A percentile compares a stretch with the other conserved stretches of the same genome.
phyloP scores from a whole-genome alignment of 2,888 invertebrate species.

The Amblyteles armatorius region DNA sequence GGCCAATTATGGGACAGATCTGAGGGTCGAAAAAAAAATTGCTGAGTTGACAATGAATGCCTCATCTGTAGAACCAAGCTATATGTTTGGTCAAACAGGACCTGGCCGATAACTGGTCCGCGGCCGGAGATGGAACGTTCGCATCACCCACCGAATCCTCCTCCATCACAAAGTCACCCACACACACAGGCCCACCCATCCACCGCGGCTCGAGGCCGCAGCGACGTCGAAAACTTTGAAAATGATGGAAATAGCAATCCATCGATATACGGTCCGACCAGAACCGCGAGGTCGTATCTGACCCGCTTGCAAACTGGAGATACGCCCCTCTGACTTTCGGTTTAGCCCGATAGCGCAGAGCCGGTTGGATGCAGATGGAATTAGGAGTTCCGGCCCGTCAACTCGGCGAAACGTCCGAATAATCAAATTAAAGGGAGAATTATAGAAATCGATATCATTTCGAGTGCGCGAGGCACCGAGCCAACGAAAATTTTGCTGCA shows the following conservation, averaged over 20 bases:
- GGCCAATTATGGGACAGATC: no score
- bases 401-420: constrained; percentile 26
- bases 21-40: no score
- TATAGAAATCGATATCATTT: constrained; percentile 23
- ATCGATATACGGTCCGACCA: constrained; percentile 16
- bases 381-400: constrained; percentile 25
- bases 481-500: constrained; percentile 15
- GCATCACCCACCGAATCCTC: constrained; percentile 32
- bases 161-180: constrained; percentile 42
- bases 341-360: background rate
- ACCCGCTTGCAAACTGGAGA: background rate
- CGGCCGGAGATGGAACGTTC: background rate
- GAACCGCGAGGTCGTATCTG: background rate
- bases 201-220: background rate
- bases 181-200: background rate
- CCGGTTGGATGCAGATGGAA: constrained; percentile 8
- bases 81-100: background rate
- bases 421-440: constrained; percentile 38
- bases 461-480: background rate
- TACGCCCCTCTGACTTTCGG: background rate
- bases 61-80: background rate
- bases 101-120: background rate
- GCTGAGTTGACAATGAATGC: no score
- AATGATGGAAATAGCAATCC: constrained; percentile 45
- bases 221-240: constrained; percentile 42